These are phyloP conservation scores for Uropsilus gracilis DNA, from an alignment of 2,113 vertebrate species.

Conservation along the genomic window DNA sequence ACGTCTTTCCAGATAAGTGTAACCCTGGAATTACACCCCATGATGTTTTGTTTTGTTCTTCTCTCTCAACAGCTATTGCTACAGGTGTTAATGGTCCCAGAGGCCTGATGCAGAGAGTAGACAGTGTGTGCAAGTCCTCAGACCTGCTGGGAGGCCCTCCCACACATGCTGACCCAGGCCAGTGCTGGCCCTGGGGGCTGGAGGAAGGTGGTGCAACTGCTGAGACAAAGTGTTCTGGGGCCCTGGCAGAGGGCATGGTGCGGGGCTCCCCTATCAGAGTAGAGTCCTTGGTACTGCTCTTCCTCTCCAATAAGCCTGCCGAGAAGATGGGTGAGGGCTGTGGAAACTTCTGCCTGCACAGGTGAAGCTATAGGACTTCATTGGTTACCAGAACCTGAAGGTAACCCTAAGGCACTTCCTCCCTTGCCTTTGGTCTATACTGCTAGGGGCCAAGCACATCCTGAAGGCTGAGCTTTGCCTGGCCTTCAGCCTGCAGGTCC, in stretches of 20 bases:
- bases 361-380: slow-evolving; percentile 88
- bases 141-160: slow-evolving; percentile 54
- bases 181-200: slow-evolving; percentile 81
- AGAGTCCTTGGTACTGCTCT: slow-evolving; percentile 69
- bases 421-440: slow-evolving; percentile 87
- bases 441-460: not conserved
- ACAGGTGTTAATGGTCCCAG: fast-evolving
- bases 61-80: not conserved
- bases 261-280: slow-evolving; percentile 64
- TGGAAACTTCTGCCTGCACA: slow-evolving; percentile 90
- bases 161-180: slow-evolving; percentile 50
- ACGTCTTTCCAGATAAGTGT: not conserved
- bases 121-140: slow-evolving; percentile 85
- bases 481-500: slow-evolving; percentile 87
- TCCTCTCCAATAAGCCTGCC: slow-evolving; percentile 67
- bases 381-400: slow-evolving; percentile 90
- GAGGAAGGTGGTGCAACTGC: slow-evolving; percentile 89
- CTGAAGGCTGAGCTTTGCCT: slow-evolving; percentile 90
- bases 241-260: slow-evolving; percentile 87
- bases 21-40: not conserved
- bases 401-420: slow-evolving; percentile 89
- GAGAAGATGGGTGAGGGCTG: slow-evolving; percentile 88
- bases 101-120: slow-evolving; percentile 85
- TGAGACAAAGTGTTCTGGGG: slow-evolving; percentile 89
- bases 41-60: not conserved